A percentile compares a stretch with the other conserved stretches of the same genome.
Conservation (phyloP, 1,140 invertebrate genomes). For the Drosophila guanche region DNA sequence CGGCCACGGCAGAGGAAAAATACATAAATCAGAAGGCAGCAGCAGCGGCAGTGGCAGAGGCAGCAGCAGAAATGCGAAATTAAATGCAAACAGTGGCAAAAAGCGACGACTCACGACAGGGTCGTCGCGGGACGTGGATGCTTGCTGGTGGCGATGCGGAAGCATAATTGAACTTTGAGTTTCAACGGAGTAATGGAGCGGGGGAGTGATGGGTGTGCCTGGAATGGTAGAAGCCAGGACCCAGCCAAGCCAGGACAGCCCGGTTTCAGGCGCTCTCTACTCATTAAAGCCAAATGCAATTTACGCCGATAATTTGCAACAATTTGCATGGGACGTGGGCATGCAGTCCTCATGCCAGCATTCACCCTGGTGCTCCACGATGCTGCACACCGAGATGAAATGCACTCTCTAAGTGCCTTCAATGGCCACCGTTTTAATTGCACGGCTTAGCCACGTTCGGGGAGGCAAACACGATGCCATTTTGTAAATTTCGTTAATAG, state of each 20-base stretch:
- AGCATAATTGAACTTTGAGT: conserved; percentile 69
- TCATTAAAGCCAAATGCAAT: conserved; percentile 66
- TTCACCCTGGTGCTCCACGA: not conserved
- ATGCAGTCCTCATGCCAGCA: conserved; percentile 18
- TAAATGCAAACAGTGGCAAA: conserved; percentile 71
- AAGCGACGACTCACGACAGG: conserved; percentile 19
- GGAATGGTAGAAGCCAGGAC: conserved; percentile 1
- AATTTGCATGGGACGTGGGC: conserved; percentile 71
- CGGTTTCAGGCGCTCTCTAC: conserved; percentile 19
- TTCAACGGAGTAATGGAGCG: not conserved
- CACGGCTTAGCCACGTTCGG: conserved; percentile 30
- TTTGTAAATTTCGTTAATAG: conserved; percentile 75
- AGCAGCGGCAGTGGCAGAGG: conserved; percentile 34
- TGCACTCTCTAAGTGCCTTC: conserved; percentile 44
- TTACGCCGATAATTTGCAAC: conserved; percentile 72
- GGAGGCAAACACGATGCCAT: conserved; percentile 47
- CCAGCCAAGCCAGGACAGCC: conserved; percentile 2
- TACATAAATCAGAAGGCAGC: conserved; percentile 70
- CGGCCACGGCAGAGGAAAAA: conserved; percentile 34
- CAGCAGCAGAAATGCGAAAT: conserved; percentile 62
- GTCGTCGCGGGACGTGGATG: not conserved
- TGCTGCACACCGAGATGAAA: conserved; percentile 1
- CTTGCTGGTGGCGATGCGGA: conserved; percentile 31
- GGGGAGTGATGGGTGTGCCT: too few species aligned
- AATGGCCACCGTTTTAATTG: conserved; percentile 59